Evolutionary conservation across 2,888 invertebrate species (phyloP).

Genomic region (Phymatocera aterrima): DNA sequence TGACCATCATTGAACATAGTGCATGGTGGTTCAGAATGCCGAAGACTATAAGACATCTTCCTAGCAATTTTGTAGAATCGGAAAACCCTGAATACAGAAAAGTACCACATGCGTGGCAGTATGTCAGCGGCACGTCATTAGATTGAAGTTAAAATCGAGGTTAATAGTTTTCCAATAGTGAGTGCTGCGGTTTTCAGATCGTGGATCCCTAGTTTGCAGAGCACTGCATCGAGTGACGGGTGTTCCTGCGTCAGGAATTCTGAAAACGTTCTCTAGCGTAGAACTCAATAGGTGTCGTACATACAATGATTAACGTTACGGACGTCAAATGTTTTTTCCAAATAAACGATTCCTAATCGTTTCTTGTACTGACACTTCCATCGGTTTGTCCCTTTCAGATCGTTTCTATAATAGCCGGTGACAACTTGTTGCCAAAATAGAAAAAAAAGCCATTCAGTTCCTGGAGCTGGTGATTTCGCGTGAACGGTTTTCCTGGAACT

Average conservation of each 20-base stretch:
- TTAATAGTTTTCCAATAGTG: slow-evolving; percentile 40
- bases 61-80: background rate
- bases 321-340: slow-evolving; percentile 11
- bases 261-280: slow-evolving; percentile 20
- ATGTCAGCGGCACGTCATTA: background rate
- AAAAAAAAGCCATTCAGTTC: slow-evolving; percentile 24
- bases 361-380: background rate
- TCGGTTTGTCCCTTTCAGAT: background rate
- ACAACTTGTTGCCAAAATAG: slow-evolving; percentile 14
- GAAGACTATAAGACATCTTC: background rate
- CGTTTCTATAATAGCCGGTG: background rate
- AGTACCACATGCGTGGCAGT: background rate
- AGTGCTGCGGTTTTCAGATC: slow-evolving; percentile 11
- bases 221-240: background rate
- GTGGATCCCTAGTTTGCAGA: background rate
- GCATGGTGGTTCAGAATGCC: too few species aligned
- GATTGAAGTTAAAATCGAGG: slow-evolving; percentile 19
- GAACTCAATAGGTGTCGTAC: slow-evolving; percentile 33
- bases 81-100: background rate
- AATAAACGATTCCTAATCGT: slow-evolving; percentile 20
- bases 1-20: too few species aligned
- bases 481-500: slow-evolving; percentile 16
- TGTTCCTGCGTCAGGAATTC: slow-evolving; percentile 25
- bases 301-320: slow-evolving; percentile 35
- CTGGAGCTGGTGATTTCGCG: background rate